Evolutionary conservation across 2,113 vertebrate species (phyloP).

Genomic region (Caloenas nicobarica): DNA sequence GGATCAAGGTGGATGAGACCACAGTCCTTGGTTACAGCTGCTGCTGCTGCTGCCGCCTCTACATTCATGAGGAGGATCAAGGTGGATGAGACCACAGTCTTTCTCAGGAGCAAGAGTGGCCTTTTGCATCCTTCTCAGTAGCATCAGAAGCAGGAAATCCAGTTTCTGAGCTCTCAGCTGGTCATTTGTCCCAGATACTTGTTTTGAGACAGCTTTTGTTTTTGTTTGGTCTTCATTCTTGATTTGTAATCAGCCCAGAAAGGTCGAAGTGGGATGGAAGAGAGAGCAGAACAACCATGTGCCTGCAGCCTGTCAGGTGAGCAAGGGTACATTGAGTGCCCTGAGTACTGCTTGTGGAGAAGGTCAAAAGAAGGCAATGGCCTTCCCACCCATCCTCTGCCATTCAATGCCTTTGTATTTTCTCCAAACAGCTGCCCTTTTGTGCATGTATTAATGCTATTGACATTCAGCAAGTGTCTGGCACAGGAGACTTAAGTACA

Average conservation of each 20-base stretch:
- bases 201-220: not conserved
- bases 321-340: fast-evolving
- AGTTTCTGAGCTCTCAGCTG: not conserved
- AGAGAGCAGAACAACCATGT: not conserved
- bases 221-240: not conserved
- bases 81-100: not conserved
- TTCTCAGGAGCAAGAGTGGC: not conserved
- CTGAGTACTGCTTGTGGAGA: not conserved
- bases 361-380: not conserved
- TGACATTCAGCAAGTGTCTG: not conserved
- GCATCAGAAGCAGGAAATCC: not conserved
- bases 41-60: not conserved
- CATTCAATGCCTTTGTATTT: not conserved
- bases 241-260: not conserved
- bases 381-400: not conserved
- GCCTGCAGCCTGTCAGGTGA: not conserved
- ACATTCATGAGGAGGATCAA: not conserved
- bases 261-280: not conserved
- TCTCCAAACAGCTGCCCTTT: not conserved
- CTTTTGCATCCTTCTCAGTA: not conserved
- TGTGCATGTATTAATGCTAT: not conserved
- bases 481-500: not conserved
- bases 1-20: not conserved
- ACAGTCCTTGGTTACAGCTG: not conserved
- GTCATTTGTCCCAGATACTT: not conserved